Percentiles rank a stretch among this genome's conserved stretches.
Evolutionary conservation across 2,113 vertebrate species (phyloP).

Genomic region (Loxodonta africana): DNA sequence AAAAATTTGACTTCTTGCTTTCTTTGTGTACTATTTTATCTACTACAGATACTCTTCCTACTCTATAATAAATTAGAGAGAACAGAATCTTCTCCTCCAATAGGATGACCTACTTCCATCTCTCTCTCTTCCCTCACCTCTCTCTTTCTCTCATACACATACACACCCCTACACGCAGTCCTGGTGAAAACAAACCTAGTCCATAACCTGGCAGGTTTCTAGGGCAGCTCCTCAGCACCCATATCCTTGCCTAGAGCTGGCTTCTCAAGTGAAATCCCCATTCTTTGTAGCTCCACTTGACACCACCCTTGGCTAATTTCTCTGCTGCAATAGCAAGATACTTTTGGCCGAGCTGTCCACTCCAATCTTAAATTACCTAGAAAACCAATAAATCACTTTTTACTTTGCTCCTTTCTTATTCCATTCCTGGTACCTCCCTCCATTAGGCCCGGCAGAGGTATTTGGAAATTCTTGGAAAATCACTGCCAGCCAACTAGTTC

Average conservation of each 20-base stretch:
- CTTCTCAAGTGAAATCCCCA: constrained; percentile 1
- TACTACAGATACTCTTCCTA: not conserved
- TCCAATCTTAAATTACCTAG: constrained; percentile 57
- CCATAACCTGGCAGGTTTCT: not conserved
- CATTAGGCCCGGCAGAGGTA: constrained; percentile 29
- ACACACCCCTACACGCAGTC: not conserved
- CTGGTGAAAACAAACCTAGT: constrained; percentile 2
- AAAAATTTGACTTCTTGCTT: not conserved
- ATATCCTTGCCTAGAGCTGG: not conserved
- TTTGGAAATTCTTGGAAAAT: constrained; percentile 81
- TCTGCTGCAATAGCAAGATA: constrained; percentile 28
- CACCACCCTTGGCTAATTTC: constrained; percentile 21
- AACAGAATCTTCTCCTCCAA: not conserved
- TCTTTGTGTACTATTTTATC: not conserved
- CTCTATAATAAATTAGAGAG: not conserved
- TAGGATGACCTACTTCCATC: not conserved
- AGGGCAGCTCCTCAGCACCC: not conserved
- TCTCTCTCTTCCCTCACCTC: not conserved
- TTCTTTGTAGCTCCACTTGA: not conserved
- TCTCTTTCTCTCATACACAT: too few relatives aligned
- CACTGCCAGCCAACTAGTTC: constrained; percentile 55
- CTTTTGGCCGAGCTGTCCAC: constrained; percentile 28
- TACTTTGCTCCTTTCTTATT: constrained; percentile 51
- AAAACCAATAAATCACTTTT: constrained; percentile 68
- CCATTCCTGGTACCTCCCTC: constrained; percentile 35